Conservation (phyloP, 2,888 invertebrate species). For the Drepanosiphum platanoidis region DNA sequence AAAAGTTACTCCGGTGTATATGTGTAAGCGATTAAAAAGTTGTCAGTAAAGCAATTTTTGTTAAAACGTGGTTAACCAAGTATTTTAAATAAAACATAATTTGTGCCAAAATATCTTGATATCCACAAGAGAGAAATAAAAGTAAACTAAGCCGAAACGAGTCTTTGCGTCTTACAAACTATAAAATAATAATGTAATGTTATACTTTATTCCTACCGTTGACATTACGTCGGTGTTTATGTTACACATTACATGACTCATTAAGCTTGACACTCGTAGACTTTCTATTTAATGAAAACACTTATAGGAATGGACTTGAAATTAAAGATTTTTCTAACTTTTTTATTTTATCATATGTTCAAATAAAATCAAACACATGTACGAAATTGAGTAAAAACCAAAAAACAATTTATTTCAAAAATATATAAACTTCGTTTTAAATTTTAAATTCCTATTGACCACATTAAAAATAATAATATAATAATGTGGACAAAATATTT, state of each 20-base stretch:
- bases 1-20: conserved; percentile 30
- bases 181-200: conserved; percentile 49
- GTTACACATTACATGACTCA: conserved; percentile 39
- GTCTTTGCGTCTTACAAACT: conserved; percentile 3
- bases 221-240: conserved; percentile 35
- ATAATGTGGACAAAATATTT: background rate
- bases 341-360: background rate
- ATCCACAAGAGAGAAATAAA: conserved; percentile 4
- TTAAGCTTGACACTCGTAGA: conserved; percentile 29
- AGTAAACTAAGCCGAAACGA: background rate
- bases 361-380: no score
- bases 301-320: background rate
- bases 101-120: conserved; percentile 1
- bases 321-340: conserved; percentile 2
- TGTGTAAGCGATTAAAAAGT: conserved; percentile 19
- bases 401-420: background rate
- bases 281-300: conserved; percentile 47
- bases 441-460: no score
- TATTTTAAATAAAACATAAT: conserved; percentile 28
- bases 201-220: conserved; percentile 25
- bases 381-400: background rate
- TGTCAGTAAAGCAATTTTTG: conserved; percentile 18
- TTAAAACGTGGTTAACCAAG: conserved; percentile 16
- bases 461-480: no score
- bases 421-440: background rate